These are phyloP conservation scores for Agrypnus murinus DNA, from an alignment of 2,888 invertebrate species.

Conservation along the genomic window DNA sequence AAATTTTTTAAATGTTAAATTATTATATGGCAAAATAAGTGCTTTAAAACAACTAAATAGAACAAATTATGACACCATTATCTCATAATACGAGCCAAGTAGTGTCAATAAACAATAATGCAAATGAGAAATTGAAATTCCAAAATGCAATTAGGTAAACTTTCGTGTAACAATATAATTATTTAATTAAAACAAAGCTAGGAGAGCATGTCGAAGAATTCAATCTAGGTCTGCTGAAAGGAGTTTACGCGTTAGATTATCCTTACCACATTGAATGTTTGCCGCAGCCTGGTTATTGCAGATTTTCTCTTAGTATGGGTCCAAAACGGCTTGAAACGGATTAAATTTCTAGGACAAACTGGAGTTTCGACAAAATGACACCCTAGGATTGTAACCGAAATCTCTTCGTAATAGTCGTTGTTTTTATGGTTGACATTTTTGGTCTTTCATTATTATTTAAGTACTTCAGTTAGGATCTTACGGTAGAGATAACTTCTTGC, in stretches of 20 bases:
- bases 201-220: not conserved
- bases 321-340: constrained; percentile 6
- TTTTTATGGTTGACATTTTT: constrained; percentile 1
- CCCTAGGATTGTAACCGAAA: not conserved
- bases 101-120: too few relatives aligned
- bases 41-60: too few relatives aligned
- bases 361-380: not conserved
- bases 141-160: too few relatives aligned
- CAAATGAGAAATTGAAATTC: too few relatives aligned
- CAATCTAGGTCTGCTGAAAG: constrained; percentile 1
- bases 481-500: not conserved
- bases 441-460: constrained; percentile 1
- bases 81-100: too few relatives aligned
- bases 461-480: not conserved
- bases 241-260: not conserved
- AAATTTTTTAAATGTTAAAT: too few relatives aligned
- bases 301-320: constrained; percentile 10
- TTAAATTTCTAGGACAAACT: constrained; percentile 13
- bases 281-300: constrained; percentile 11
- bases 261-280: not conserved
- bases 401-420: constrained; percentile 12
- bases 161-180: too few relatives aligned
- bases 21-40: too few relatives aligned
- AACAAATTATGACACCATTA: too few relatives aligned
- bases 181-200: too few relatives aligned